These are phyloP conservation scores for Sebastes wilsoni DNA, from an alignment of 2,797 vertebrate species.

Conservation along the genomic window DNA sequence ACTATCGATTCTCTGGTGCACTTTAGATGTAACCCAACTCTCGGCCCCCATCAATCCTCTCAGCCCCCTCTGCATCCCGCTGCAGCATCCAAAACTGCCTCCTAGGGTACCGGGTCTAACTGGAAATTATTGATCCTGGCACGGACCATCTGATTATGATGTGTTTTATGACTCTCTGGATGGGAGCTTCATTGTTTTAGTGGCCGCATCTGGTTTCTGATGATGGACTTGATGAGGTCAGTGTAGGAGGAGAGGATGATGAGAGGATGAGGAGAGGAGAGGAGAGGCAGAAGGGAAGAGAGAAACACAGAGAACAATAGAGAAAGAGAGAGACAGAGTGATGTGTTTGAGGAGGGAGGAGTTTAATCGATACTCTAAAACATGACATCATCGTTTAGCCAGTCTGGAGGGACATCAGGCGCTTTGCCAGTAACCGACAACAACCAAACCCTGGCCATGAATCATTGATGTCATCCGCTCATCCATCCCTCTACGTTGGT, in stretches of 20 bases:
- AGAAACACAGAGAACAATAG: slow-evolving; percentile 40
- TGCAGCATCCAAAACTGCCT: slow-evolving; percentile 62
- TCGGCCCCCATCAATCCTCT: slow-evolving; percentile 55
- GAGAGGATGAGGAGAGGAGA: not conserved
- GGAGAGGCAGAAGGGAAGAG: slow-evolving; percentile 18
- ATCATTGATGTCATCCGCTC: slow-evolving; percentile 74
- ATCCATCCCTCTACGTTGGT: slow-evolving; percentile 27
- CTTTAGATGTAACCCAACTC: slow-evolving; percentile 80
- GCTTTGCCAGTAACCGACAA: slow-evolving; percentile 72
- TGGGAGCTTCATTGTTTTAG: slow-evolving; percentile 77
- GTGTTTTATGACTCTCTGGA: slow-evolving; percentile 74
- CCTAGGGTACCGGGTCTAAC: slow-evolving; percentile 56
- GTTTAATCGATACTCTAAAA: slow-evolving; percentile 72
- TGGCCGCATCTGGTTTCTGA: slow-evolving; percentile 74
- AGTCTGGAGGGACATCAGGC: slow-evolving; percentile 67
- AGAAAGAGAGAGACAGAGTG: slow-evolving; percentile 44
- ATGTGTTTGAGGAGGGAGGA: slow-evolving; percentile 47
- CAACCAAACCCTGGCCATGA: slow-evolving; percentile 62
- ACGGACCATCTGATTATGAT: slow-evolving; percentile 70
- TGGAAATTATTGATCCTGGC: slow-evolving; percentile 76
- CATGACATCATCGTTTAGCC: slow-evolving; percentile 77
- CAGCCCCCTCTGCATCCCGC: slow-evolving; percentile 45
- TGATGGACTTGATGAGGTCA: slow-evolving; percentile 75
- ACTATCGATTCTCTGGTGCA: slow-evolving; percentile 74
- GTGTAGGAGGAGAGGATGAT: not conserved